Evolutionary conservation across 2,888 invertebrate genomes (phyloP).

Genomic region (Sycophila texana): DNA sequence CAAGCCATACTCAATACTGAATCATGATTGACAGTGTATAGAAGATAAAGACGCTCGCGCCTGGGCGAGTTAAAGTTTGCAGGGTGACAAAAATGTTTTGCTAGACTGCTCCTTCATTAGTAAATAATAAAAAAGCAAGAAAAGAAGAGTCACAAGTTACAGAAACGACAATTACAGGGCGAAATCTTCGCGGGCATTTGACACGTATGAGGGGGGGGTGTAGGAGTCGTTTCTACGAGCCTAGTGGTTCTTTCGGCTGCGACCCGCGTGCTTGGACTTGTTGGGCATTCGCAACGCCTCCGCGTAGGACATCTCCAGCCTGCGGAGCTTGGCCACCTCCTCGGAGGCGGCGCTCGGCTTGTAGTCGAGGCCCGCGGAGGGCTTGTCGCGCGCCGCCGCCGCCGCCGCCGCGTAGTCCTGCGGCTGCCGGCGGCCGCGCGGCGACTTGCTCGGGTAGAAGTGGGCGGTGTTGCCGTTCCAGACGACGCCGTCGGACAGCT

Average conservation of each 20-base stretch:
- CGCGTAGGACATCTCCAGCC: slow-evolving; percentile 89
- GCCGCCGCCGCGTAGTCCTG: slow-evolving; percentile 20
- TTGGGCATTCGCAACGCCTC: slow-evolving; percentile 87
- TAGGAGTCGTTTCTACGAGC: too few relatives aligned
- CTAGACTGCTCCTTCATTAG: neutral
- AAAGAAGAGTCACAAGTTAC: neutral
- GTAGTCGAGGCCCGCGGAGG: slow-evolving; percentile 73
- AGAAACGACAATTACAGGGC: neutral
- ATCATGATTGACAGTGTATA: slow-evolving; percentile 40
- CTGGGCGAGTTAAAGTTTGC: neutral
- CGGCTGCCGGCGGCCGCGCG: slow-evolving; percentile 50
- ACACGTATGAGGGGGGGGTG: neutral
- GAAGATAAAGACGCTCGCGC: slow-evolving; percentile 8
- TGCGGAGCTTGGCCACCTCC: slow-evolving; percentile 87
- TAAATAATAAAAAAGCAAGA: neutral
- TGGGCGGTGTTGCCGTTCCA: slow-evolving; percentile 86
- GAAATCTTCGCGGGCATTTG: neutral
- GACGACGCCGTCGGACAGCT: slow-evolving; percentile 72
- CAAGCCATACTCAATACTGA: slow-evolving; percentile 52
- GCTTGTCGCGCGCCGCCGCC: slow-evolving; percentile 10
- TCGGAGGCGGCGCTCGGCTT: slow-evolving; percentile 87
- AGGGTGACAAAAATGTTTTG: neutral
- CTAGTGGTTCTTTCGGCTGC: slow-evolving; percentile 21
- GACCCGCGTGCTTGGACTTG: slow-evolving; percentile 72
- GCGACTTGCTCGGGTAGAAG: slow-evolving; percentile 77